phyloP scores from a whole-genome alignment of 2,113 vertebrate species.

The Rhineura floridana region DNA sequence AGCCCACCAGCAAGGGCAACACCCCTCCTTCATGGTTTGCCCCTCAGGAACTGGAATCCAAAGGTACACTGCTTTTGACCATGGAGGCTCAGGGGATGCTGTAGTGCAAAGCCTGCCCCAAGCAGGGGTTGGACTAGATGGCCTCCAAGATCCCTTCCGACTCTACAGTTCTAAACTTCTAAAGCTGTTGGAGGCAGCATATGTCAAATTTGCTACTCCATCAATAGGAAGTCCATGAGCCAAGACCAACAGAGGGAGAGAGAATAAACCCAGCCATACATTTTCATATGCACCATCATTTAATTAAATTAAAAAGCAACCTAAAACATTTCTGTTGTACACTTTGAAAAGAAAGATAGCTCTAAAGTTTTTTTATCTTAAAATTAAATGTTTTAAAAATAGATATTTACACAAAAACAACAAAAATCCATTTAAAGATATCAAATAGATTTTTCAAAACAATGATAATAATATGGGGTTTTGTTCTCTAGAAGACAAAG shows the following conservation, averaged over 20 bases:
- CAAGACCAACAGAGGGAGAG: background rate
- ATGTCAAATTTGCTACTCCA: too few relatives aligned
- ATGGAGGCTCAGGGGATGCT: background rate
- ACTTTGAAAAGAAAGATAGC: background rate
- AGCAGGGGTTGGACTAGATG: too few relatives aligned
- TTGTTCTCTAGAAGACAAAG: background rate
- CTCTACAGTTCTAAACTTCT: too few relatives aligned
- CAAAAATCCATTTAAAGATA: conserved; percentile 10
- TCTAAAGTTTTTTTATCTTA: background rate
- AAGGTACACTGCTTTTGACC: background rate
- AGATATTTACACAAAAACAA: background rate
- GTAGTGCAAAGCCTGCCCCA: too few relatives aligned
- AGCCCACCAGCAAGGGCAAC: too few relatives aligned
- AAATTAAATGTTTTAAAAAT: conserved; percentile 15
- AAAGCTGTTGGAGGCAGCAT: too few relatives aligned
- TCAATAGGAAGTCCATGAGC: too few relatives aligned
- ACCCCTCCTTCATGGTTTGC: too few relatives aligned
- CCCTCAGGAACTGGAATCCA: background rate
- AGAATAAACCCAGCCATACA: background rate
- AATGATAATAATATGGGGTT: background rate
- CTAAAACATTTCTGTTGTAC: background rate
- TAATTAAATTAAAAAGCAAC: conserved; percentile 35
- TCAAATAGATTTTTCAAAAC: background rate
- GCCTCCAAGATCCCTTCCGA: too few relatives aligned
- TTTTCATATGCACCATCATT: background rate